Evolutionary conservation across 2,113 vertebrate genomes (phyloP), one percentile per base, ranked within the genome.

Genomic region (Dasyurus viverrinus): DNA sequence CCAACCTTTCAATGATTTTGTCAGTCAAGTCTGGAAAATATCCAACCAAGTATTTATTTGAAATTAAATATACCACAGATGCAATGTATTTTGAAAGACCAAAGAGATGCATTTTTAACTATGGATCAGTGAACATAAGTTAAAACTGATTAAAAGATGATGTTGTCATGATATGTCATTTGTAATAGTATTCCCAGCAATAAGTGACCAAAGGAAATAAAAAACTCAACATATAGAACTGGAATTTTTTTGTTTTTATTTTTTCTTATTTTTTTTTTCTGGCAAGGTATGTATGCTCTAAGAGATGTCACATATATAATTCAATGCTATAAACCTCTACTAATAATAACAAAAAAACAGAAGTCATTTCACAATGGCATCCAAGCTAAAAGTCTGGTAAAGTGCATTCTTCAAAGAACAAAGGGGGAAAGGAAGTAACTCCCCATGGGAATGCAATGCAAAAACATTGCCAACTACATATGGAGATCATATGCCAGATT

Each of bases 401-500:
- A 95, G 50, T 24, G 42, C 42, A 90, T 53, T 94, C 30, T 93
- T 96, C 93, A 95, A 89, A 94, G 53, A 93, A 90, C 46, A 92
- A 19, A 94, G 89, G 9, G 3, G 9, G 93, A 93, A 94, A 26
- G 12, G 23, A 92, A 93, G 7, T 36, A 54, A 60, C 92, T 91
- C 91, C 53, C 27, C 76, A 94, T 93, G 30, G 36, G 90, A 55
- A 68, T 60, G 11, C 54, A 22, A 50, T 97, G 93, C 89, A 93
- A 23, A 95, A 89, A 94, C 27, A 53, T 23, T 95, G 93, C 90
- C 94, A 92, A 57, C 90, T 93, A 25, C 84, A 91, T 92, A 89
- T 96, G 89, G 92, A 36, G 48, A 90, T 94, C 92, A 93, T 76
- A 93, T 76, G 91, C 55, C 92, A 96, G 89, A 95, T 93, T 84